Base-by-base conservation (phyloP, 2,113 vertebrate species). In the Microcebus tavaratra region DNA sequence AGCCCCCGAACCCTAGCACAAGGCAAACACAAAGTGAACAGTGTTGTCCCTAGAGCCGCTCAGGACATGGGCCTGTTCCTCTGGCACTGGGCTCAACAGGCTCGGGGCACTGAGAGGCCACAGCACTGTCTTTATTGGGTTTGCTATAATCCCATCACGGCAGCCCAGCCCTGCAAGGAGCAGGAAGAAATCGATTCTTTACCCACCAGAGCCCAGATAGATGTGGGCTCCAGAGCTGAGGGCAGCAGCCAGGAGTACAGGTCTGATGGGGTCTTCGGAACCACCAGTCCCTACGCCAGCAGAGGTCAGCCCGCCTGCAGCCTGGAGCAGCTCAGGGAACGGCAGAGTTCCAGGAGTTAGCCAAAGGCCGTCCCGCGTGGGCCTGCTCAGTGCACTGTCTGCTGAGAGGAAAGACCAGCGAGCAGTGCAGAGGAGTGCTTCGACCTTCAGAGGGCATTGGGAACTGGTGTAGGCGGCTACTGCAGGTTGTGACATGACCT, bases 101-200 rank as follows among this genome's bases (percentile, higher is more conserved):
- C 63, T 83, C 48, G n/a, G 36, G 39, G 36, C 34, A 45, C 36
- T 3, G 34, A 67, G 13, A 31, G 57, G 27, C 80, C 88, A 27
- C 36, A 45, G 34, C 12, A 15, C 17, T 5, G 39, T 88, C 91
- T 89, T 89, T 61, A 73, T 80, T 85, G 68, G 65, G 79, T 59
- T 96, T 94, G 7, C 23, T 11, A 13, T 65, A 94, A 94, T 90
- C 65, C 73, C 73, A 88, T 90, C 79, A 79, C 5, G 31, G 53
- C 61, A 75, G 72, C 83, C 57, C 78, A 94, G 50, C 68, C 76
- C 61, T 76, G 48, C 31, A 79, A 79, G 70, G 55, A 88, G 85
- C 57, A 94, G 78, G 85, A 85, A 61, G 59, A 94, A 96, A 85
- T 81, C 13, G 20, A 89, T 94, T 84, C 80, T 59, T 50, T 78